These are phyloP conservation scores for Myiotriccus ornatus DNA, from an alignment of 2,797 vertebrate genomes.

Conservation along the genomic window DNA sequence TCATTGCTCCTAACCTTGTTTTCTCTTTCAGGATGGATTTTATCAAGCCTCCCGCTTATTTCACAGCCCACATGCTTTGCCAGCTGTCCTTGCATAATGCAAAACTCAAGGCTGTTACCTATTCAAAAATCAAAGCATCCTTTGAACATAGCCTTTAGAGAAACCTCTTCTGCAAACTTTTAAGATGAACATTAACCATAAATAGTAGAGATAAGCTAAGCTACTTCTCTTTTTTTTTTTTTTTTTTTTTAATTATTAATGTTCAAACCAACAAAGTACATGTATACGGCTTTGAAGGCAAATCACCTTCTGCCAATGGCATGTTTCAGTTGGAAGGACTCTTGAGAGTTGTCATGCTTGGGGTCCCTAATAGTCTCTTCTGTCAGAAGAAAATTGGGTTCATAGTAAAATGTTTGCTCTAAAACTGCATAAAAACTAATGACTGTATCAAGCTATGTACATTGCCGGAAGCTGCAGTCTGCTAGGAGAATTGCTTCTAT, in stretches of 20 bases:
- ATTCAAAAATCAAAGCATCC: constrained; percentile 9
- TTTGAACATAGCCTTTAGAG: neutral
- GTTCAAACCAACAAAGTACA: neutral
- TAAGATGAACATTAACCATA: neutral
- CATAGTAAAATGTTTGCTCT: constrained; percentile 73
- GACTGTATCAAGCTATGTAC: constrained; percentile 62
- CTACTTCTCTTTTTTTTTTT: neutral
- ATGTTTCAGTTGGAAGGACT: constrained; percentile 44
- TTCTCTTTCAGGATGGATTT: constrained; percentile 44
- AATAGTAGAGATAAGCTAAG: neutral
- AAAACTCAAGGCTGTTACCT: constrained; percentile 15
- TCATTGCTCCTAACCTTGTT: constrained; percentile 54
- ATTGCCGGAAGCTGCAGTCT: constrained; percentile 64
- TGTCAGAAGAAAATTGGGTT: constrained; percentile 72
- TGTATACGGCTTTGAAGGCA: neutral
- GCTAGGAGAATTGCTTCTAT: constrained; percentile 70
- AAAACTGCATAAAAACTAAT: constrained; percentile 76
- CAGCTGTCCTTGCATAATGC: constrained; percentile 49
- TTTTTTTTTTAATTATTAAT: neutral
- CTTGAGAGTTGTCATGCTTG: constrained; percentile 64
- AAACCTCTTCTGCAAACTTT: neutral
- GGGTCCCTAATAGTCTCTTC: constrained; percentile 67
- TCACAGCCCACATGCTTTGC: constrained; percentile 36
- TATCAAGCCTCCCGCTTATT: constrained; percentile 42
- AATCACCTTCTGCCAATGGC: constrained; percentile 34